Conservation (phyloP, 2,113 vertebrate genomes). For the Pycnonotus jocosus region DNA sequence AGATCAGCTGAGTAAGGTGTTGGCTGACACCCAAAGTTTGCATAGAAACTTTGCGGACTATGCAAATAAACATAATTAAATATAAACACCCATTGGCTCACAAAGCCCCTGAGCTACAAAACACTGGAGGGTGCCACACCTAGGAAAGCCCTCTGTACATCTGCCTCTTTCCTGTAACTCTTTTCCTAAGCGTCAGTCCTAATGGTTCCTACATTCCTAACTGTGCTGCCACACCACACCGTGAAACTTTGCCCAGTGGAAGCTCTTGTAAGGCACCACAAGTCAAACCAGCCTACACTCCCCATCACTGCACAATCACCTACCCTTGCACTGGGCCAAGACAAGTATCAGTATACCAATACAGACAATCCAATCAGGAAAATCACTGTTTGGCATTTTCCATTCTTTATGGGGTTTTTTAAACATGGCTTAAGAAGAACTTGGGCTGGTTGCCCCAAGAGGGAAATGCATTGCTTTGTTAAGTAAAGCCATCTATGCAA, state of each 20-base stretch:
- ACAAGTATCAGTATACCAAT: neutral
- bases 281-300: neutral
- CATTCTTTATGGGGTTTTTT: neutral
- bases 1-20: neutral
- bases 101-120: neutral
- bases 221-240: neutral
- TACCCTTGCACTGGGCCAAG: too few relatives aligned
- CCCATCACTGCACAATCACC: neutral
- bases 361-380: neutral
- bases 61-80: neutral
- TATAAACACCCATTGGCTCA: neutral
- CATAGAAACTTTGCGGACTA: neutral
- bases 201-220: neutral
- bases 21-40: neutral
- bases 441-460: neutral
- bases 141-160: neutral
- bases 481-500: neutral
- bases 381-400: neutral
- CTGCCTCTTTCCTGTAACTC: neutral
- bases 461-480: neutral
- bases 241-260: neutral
- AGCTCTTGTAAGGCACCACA: neutral
- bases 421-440: neutral
- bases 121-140: neutral
- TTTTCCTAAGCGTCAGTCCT: neutral